A percentile compares a stretch with the other conserved stretches of the same genome.
phyloP scores from a whole-genome alignment of 2,113 vertebrate species.

The Dolichotis patagonum region DNA sequence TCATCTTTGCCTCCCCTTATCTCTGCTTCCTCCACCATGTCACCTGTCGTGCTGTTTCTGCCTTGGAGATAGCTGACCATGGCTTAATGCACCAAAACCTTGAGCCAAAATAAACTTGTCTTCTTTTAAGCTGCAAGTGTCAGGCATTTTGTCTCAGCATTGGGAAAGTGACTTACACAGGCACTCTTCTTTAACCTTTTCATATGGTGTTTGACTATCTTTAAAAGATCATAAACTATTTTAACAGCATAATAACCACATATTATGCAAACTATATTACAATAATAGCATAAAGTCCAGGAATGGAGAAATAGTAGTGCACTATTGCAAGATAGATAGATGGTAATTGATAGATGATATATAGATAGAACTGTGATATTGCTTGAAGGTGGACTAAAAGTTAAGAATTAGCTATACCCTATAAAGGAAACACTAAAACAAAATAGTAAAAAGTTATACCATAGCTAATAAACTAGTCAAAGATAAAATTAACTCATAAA shows the following conservation, averaged over 20 bases:
- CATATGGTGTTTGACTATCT: neutral
- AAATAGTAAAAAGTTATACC: neutral
- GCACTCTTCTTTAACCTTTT: neutral
- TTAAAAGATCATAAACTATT: neutral
- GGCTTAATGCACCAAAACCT: neutral
- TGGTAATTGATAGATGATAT: neutral
- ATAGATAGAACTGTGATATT: neutral
- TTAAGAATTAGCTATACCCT: neutral
- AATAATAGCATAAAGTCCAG: neutral
- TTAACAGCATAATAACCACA: neutral
- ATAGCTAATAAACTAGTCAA: neutral
- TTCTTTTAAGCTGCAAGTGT: neutral
- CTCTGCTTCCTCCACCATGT: neutral
- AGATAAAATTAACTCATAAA: neutral
- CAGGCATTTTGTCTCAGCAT: neutral
- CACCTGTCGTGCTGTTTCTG: neutral
- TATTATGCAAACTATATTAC: neutral
- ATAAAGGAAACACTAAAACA: neutral
- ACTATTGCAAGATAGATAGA: neutral
- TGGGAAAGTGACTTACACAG: neutral
- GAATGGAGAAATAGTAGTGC: neutral
- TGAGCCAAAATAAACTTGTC: neutral
- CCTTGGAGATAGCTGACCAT: neutral
- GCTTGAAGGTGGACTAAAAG: neutral
- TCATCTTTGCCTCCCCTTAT: neutral